phyloP scores from a whole-genome alignment of 2,888 invertebrate species.

The Gastrophysa polygoni region DNA sequence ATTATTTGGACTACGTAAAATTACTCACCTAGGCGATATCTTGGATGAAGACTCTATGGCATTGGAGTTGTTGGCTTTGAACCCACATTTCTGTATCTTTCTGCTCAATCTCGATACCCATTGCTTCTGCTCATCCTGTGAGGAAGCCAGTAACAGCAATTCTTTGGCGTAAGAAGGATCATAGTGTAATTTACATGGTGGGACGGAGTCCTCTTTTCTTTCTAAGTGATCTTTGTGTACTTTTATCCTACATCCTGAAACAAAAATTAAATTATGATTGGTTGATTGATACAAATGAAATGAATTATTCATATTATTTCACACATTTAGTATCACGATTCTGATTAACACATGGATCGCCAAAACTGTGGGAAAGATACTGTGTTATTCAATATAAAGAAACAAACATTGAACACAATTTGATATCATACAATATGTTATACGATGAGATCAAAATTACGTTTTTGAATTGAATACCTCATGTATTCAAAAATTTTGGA shows the following conservation, averaged over 20 bases:
- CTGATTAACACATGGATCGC: no score
- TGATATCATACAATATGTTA: no score
- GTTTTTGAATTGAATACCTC: no score
- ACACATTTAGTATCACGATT: no score
- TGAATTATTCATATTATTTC: no score
- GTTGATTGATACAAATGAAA: no score
- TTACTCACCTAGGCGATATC: constrained; percentile 76
- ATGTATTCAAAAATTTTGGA: no score
- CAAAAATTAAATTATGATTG: no score
- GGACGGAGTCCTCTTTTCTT: constrained; percentile 80
- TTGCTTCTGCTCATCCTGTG: constrained; percentile 85
- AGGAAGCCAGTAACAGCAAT: constrained; percentile 85
- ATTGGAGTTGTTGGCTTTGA: constrained; percentile 78
- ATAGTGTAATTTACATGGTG: constrained; percentile 95
- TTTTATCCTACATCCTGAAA: constrained; percentile 90
- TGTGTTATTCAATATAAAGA: no score
- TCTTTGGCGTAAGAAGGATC: constrained; percentile 95
- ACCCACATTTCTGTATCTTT: constrained; percentile 92
- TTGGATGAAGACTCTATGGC: constrained; percentile 66
- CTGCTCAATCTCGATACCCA: constrained; percentile 93
- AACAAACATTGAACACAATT: no score
- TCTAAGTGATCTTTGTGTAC: constrained; percentile 97
- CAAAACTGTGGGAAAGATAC: no score
- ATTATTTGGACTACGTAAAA: not conserved
- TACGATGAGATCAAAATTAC: no score